phyloP scores from a whole-genome alignment of 2,888 invertebrate genomes.

The Limenitis camilla region DNA sequence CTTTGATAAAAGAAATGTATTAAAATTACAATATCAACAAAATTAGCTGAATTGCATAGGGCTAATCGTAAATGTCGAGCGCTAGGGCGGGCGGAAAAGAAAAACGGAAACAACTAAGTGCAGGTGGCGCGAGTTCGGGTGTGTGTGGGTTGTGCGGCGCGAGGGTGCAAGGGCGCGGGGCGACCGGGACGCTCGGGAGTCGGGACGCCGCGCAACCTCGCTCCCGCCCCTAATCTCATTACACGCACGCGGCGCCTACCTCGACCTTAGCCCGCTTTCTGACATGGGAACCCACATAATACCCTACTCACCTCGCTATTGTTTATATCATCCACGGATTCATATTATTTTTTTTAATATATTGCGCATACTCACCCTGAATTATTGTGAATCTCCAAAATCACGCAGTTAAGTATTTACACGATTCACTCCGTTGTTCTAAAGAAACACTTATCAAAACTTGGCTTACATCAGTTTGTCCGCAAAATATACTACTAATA shows the following conservation, averaged over 20 bases:
- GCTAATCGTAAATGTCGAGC: conserved; percentile 7
- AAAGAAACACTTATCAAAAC: conserved; percentile 36
- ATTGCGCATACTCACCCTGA: conserved; percentile 24
- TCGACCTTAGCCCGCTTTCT: conserved; percentile 47
- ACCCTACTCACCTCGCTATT: conserved; percentile 22
- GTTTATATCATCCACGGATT: conserved; percentile 13
- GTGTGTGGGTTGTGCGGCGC: conserved; percentile 28
- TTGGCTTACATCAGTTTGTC: conserved; percentile 24
- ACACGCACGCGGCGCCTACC: conserved; percentile 45
- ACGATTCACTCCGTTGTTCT: conserved; percentile 4
- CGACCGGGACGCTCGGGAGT: conserved; percentile 30
- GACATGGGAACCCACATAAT: conserved; percentile 38
- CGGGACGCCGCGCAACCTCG: conserved; percentile 34
- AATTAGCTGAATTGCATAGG: background rate
- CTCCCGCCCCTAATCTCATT: conserved; percentile 51
- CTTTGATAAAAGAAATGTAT: background rate
- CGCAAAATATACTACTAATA: conserved; percentile 32
- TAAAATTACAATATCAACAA: background rate
- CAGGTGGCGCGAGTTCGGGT: conserved; percentile 23
- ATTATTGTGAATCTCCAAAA: conserved; percentile 16
- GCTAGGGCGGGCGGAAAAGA: conserved; percentile 39
- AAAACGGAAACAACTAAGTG: conserved; percentile 30
- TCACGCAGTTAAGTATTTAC: conserved; percentile 13
- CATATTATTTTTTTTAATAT: conserved; percentile 11
- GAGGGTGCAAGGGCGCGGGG: conserved; percentile 29